phyloP scores from a whole-genome alignment of 2,888 invertebrate species.

The Melanargia galathea region DNA sequence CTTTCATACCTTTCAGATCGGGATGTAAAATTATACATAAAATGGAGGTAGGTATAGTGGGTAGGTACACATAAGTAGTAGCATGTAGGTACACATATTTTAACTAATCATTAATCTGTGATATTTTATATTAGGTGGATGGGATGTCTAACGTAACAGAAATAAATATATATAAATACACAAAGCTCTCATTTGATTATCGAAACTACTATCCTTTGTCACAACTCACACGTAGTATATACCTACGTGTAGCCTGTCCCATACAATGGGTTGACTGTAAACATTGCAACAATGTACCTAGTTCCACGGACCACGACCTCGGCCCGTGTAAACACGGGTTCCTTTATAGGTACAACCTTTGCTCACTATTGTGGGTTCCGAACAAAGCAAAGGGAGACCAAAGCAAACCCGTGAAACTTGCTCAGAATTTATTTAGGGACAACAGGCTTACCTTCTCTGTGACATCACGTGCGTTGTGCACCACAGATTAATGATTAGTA shows the following conservation, averaged over 20 bases:
- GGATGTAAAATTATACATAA: no score
- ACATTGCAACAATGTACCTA: conserved; percentile 13
- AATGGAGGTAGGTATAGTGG: no score
- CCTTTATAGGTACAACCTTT: conserved; percentile 7
- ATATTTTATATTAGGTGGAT: no score
- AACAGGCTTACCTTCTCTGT: no score
- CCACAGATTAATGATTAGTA: no score
- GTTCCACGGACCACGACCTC: conserved; percentile 2
- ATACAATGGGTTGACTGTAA: conserved; percentile 6
- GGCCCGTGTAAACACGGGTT: conserved; percentile 6
- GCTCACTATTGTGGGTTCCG: conserved; percentile 2
- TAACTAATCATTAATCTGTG: no score
- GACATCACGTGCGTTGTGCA: background rate
- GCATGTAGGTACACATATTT: no score
- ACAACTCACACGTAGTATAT: background rate
- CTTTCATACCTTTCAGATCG: no score
- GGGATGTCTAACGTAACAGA: no score
- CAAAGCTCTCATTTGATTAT: background rate
- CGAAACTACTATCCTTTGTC: background rate
- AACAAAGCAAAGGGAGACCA: conserved; percentile 15
- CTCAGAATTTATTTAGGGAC: background rate
- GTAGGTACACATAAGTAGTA: no score
- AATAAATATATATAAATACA: background rate
- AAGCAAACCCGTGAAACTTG: conserved; percentile 1
- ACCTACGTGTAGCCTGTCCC: background rate